Conservation (phyloP, 2,888 invertebrate genomes). For the Pteria penguin region DNA sequence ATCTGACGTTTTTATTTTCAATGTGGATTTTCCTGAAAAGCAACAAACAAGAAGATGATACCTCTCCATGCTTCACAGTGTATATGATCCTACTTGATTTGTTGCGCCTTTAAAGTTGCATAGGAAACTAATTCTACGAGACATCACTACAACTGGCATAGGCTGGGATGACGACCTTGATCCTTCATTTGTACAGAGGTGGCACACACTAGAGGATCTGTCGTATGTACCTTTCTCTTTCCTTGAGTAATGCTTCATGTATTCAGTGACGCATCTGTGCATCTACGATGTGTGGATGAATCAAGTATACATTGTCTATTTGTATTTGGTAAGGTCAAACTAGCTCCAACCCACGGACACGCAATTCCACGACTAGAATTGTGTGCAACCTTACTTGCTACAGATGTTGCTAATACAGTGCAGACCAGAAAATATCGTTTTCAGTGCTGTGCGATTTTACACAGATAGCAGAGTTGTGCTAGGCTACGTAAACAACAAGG, state of each 20-base stretch:
- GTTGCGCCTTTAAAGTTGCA: neutral
- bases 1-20: slow-evolving; percentile 35
- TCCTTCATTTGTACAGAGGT: neutral
- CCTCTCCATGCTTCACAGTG: neutral
- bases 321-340: no score
- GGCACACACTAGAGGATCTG: slow-evolving; percentile 31
- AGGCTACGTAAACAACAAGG: no score
- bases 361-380: no score
- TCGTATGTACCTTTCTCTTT: slow-evolving; percentile 17
- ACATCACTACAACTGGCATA: neutral
- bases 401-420: slow-evolving; percentile 36
- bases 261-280: slow-evolving; percentile 47
- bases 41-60: slow-evolving; percentile 13
- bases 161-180: slow-evolving; percentile 55
- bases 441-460: slow-evolving; percentile 14
- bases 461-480: no score
- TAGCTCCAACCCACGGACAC: no score
- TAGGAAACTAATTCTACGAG: slow-evolving; percentile 1
- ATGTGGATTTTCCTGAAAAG: slow-evolving; percentile 35
- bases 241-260: slow-evolving; percentile 22
- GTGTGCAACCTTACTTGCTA: no score
- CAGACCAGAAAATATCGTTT: slow-evolving; percentile 25
- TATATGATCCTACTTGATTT: neutral
- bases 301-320: slow-evolving; percentile 12
- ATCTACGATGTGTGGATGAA: slow-evolving; percentile 17